phyloP scores from a whole-genome alignment of 2,888 invertebrate genomes.

The Adelognathus sp. region DNA sequence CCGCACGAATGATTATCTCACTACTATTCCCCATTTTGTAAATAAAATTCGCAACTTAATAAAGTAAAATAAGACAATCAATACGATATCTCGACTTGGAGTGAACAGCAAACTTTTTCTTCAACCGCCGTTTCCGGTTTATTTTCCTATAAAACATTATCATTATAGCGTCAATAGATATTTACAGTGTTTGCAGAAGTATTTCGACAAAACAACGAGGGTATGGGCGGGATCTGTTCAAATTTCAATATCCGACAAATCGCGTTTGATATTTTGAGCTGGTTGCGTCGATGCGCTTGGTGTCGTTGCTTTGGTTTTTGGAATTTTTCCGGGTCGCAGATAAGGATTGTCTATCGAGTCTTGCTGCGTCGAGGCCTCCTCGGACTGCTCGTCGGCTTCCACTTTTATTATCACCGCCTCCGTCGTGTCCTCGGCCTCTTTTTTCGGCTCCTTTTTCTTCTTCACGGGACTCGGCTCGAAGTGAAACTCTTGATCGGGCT shows the following conservation, averaged over 20 bases:
- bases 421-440: slow-evolving; percentile 58
- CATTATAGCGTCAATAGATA: slow-evolving; percentile 10
- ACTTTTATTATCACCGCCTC: not conserved
- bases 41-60: slow-evolving; percentile 10
- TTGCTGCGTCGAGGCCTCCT: slow-evolving; percentile 75
- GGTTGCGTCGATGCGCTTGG: slow-evolving; percentile 3
- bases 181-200: slow-evolving; percentile 26
- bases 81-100: not conserved
- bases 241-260: slow-evolving; percentile 46
- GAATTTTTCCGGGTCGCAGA: slow-evolving; percentile 79
- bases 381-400: slow-evolving; percentile 71
- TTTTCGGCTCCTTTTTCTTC: slow-evolving; percentile 76
- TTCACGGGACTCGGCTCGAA: slow-evolving; percentile 76
- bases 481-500: slow-evolving; percentile 86
- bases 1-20: not conserved
- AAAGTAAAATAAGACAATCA: not conserved
- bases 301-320: slow-evolving; percentile 73
- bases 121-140: not conserved
- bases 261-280: slow-evolving; percentile 36
- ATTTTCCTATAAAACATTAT: not conserved
- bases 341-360: slow-evolving; percentile 79
- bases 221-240: not conserved
- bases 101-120: not conserved
- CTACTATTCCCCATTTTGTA: slow-evolving; percentile 13
- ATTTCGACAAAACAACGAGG: not conserved